Conservation (phyloP, 2,888 invertebrate genomes). For the Strigamia maritima region DNA sequence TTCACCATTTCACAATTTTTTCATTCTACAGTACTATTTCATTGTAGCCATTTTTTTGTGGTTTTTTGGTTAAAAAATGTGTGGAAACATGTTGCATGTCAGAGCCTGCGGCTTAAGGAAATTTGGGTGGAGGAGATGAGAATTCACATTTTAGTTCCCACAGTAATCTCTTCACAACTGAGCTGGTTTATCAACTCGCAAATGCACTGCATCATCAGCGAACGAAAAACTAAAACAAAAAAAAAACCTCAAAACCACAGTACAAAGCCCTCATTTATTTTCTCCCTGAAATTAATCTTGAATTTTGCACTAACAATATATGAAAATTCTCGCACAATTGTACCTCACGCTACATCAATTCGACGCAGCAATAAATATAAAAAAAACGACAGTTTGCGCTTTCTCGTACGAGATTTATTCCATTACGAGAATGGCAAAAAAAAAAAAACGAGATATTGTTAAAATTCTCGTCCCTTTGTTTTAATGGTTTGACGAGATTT, state of each 20-base stretch:
- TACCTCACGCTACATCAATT: neutral
- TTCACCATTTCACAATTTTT: neutral
- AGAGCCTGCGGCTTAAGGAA: slow-evolving; percentile 3
- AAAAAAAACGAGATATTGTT: too few species aligned
- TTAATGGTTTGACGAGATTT: too few species aligned
- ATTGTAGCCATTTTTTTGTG: neutral
- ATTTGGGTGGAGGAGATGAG: slow-evolving; percentile 9
- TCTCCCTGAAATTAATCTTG: too few species aligned
- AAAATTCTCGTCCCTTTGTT: too few species aligned
- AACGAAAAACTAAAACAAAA: neutral
- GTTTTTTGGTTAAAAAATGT: neutral
- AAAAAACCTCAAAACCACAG: too few species aligned
- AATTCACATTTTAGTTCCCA: neutral
- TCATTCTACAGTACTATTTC: neutral
- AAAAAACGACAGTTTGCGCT: too few species aligned
- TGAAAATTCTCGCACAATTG: neutral
- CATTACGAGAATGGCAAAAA: too few species aligned
- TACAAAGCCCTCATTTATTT: too few species aligned
- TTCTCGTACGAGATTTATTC: too few species aligned
- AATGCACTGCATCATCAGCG: neutral
- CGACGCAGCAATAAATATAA: neutral
- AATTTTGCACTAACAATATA: neutral
- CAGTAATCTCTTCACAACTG: neutral
- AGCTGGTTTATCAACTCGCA: slow-evolving; percentile 15
- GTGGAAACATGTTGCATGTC: neutral